A percentile compares a stretch with the other conserved stretches of the same genome.
These are phyloP conservation scores for Hucho hucho DNA, from an alignment of 2,113 vertebrate species.

Conservation along the genomic window DNA sequence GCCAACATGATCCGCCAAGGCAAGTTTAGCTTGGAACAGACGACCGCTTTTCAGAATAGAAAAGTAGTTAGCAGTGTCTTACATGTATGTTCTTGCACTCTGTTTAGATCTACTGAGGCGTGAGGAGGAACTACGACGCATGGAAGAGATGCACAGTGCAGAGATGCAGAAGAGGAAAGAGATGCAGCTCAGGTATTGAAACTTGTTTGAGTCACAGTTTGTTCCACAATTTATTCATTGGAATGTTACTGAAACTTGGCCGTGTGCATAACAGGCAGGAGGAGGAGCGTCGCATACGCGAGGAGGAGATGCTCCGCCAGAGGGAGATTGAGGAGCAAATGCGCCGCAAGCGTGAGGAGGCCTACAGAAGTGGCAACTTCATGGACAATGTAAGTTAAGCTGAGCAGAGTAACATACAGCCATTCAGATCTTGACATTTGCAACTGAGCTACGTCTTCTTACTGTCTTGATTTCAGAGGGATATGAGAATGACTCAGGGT, in stretches of 20 bases:
- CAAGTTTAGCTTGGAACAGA: slow-evolving; percentile 29
- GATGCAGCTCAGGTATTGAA: slow-evolving; percentile 88
- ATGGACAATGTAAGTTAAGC: slow-evolving; percentile 85
- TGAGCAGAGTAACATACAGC: background rate
- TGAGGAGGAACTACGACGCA: slow-evolving; percentile 93
- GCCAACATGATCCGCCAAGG: slow-evolving; percentile 94
- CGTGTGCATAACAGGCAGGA: slow-evolving; percentile 83
- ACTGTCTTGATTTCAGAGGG: slow-evolving; percentile 75
- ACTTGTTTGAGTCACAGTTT: background rate
- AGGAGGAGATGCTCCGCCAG: slow-evolving; percentile 94
- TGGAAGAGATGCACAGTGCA: slow-evolving; percentile 96
- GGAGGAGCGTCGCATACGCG: slow-evolving; percentile 90
- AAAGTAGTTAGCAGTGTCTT: background rate
- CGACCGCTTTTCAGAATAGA: background rate
- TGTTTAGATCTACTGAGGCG: slow-evolving; percentile 87
- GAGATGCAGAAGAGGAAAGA: slow-evolving; percentile 99
- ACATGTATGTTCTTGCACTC: background rate
- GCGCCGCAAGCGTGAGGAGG: slow-evolving; percentile 94
- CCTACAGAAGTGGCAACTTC: slow-evolving; percentile 93
- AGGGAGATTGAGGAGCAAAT: slow-evolving; percentile 97
- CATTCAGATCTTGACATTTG: background rate
- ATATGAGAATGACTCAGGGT: slow-evolving; percentile 89
- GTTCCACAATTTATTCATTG: background rate
- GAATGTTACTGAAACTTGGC: background rate
- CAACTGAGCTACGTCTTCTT: background rate